Base-by-base conservation (phyloP, 1,140 invertebrate genomes). In the Nasonia giraulti region DNA sequence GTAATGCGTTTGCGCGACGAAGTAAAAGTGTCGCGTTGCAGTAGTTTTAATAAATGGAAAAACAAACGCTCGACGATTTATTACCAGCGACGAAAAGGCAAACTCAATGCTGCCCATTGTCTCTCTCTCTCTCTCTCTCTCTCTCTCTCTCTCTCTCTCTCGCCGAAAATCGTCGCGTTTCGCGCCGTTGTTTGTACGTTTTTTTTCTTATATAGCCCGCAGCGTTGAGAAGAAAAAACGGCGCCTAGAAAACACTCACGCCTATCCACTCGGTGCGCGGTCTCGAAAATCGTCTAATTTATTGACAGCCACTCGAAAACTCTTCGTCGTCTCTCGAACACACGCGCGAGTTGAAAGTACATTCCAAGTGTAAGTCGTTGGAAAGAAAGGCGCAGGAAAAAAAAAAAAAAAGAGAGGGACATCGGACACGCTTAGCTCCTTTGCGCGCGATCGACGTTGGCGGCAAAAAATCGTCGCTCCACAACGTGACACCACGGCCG, bases 401-500 rank as follows among this genome's bases (percentile, higher is more conserved):
- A 27, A 47, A 62, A 62, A 27, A 47, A 62, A 62, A 17, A 17
- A 62, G 7, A 62, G 6, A 47, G 75, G 20, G 85, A 85, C 87
- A 89, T 81, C 86, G 84, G 87, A 89, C 86, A 89, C 87, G 17
- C 71, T 81, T 73, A 66, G 31, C 50, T 8, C 69, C 33, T 74
- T 44, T 14, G 40, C 33, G 33, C 33, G 33, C 40, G 40, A 44
- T 44, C 40, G 73, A n/a, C 73, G 55, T n/a, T 62, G 55, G 55
- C 55, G 55, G 55, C 84, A 55, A 83, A 80, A 84, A 84, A 78
- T 62, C 17, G 2, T 8, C 55, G 2, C 17, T 62, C 55, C 20
- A 62, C 20, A 62, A 62, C 55, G 55, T 62, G 55, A 62, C 55
- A 62, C 55, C 55, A 62, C 7, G 86, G 89, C 88, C 23, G 27